Conservation (phyloP, 2,888 invertebrate genomes). For the Sympetrum striolatum region DNA sequence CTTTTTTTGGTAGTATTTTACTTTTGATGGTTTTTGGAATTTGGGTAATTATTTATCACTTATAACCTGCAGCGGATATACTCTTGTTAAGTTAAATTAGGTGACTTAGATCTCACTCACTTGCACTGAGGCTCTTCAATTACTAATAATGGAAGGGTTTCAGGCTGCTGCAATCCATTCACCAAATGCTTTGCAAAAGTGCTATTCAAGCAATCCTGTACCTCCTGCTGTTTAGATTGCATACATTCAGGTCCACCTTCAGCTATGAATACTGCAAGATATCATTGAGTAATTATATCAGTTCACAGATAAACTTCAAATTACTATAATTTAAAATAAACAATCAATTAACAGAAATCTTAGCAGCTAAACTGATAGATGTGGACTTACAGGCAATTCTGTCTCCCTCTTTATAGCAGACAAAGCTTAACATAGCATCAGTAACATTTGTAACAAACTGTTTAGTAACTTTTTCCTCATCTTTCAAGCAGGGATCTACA, state of each 20-base stretch:
- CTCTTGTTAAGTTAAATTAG: too few species aligned
- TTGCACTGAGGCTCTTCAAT: conserved; percentile 67
- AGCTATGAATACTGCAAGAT: conserved; percentile 73
- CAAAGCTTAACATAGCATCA: conserved; percentile 73
- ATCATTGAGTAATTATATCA: background rate
- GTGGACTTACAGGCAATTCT: conserved; percentile 75
- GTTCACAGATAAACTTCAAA: background rate
- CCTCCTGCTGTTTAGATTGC: conserved; percentile 64
- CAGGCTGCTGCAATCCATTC: conserved; percentile 52
- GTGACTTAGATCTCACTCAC: conserved; percentile 56
- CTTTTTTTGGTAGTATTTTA: too few species aligned
- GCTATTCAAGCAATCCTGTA: conserved; percentile 70
- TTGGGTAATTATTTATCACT: too few species aligned
- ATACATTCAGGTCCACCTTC: conserved; percentile 83
- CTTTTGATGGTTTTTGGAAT: too few species aligned
- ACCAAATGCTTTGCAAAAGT: conserved; percentile 66
- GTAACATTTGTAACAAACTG: conserved; percentile 71
- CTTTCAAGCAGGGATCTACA: conserved; percentile 69
- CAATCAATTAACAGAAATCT: background rate
- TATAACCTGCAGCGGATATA: too few species aligned
- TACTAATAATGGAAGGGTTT: conserved; percentile 65
- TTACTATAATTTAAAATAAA: background rate
- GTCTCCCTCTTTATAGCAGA: conserved; percentile 82
- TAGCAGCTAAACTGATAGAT: background rate
- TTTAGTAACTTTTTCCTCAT: conserved; percentile 68